phyloP scores from a whole-genome alignment of 2,797 vertebrate genomes.

The Tragelaphus oryx region DNA sequence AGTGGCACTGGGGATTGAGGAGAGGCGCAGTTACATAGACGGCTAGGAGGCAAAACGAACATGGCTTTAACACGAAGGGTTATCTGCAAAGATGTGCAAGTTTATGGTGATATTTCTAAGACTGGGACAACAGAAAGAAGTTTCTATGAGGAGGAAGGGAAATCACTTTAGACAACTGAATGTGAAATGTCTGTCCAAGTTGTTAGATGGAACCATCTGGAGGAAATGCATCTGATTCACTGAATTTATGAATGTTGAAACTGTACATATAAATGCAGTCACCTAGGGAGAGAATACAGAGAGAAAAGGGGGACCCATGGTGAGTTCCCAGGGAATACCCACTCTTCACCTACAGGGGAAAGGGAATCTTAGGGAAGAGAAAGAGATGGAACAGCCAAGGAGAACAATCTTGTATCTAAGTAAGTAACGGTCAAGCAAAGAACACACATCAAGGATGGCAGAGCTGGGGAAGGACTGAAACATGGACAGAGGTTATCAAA shows the following conservation, averaged over 20 bases:
- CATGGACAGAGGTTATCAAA: neutral
- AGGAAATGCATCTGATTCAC: neutral
- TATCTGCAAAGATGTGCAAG: neutral
- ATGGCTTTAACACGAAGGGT: neutral
- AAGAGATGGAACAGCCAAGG: neutral
- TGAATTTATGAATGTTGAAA: neutral
- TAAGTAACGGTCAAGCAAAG: neutral
- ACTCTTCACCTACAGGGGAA: neutral
- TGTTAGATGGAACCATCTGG: neutral
- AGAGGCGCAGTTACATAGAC: neutral
- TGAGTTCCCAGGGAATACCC: neutral
- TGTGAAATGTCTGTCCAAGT: neutral
- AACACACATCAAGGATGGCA: neutral
- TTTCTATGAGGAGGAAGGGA: neutral
- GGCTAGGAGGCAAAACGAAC: neutral
- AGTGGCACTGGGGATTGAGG: neutral
- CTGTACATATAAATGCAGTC: neutral
- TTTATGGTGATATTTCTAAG: constrained; percentile 8
- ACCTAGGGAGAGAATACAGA: neutral
- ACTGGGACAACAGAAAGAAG: neutral
- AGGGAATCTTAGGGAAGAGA: neutral
- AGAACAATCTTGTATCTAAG: neutral
- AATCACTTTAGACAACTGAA: neutral
- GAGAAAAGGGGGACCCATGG: neutral
- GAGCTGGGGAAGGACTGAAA: neutral